Conservation (phyloP, 2,113 vertebrate species). For the Notothenia rossii region DNA sequence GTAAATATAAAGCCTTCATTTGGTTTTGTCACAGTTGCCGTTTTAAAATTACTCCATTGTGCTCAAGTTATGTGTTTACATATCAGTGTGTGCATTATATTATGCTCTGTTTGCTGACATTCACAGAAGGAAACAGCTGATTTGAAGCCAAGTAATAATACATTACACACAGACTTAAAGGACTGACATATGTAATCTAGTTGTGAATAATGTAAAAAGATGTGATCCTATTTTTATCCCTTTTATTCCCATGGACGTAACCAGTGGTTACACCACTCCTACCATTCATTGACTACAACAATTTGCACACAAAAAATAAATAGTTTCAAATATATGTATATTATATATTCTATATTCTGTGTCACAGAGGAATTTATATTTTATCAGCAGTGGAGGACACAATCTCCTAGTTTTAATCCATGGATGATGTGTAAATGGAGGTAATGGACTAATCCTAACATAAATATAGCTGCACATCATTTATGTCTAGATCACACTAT, state of each 20-base stretch:
- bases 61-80: constrained; percentile 61
- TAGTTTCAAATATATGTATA: not conserved
- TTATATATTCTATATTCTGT: not conserved
- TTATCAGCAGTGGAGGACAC: not conserved
- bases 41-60: constrained; percentile 29
- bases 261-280: not conserved
- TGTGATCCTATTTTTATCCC: not conserved
- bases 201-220: constrained; percentile 53
- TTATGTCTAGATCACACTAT: constrained; percentile 18
- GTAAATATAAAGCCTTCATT: constrained; percentile 28
- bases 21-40: constrained; percentile 13
- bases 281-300: not conserved
- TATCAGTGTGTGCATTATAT: constrained; percentile 54
- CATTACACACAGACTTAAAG: constrained; percentile 11
- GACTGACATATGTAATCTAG: constrained; percentile 21
- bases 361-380: not conserved
- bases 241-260: not conserved
- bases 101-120: constrained; percentile 47
- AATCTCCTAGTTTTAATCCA: constrained; percentile 8
- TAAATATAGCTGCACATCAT: constrained; percentile 14
- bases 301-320: not conserved
- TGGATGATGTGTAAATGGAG: not conserved
- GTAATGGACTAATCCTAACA: not conserved
- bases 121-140: constrained; percentile 23
- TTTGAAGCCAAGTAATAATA: constrained; percentile 14